A percentile compares a stretch with the other conserved stretches of the same genome.
These are phyloP conservation scores for Lethenteron reissneri DNA, from an alignment of 2,113 vertebrate species.

Conservation along the genomic window DNA sequence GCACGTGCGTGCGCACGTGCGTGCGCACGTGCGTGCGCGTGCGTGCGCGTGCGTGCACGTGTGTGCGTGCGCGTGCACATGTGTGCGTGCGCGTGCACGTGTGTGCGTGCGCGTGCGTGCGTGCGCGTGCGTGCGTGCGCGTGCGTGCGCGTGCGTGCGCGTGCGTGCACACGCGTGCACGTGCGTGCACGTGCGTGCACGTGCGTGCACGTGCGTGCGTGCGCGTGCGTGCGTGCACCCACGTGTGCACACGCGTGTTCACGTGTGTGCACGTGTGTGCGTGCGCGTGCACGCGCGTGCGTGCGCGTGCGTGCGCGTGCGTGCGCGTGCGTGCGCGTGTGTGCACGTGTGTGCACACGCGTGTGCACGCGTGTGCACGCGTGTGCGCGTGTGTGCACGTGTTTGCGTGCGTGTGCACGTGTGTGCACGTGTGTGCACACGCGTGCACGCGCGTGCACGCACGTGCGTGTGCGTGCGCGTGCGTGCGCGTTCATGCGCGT, in stretches of 20 bases:
- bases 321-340: too few relatives aligned
- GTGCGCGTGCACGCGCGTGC: too few relatives aligned
- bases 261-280: too few relatives aligned
- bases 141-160: not conserved
- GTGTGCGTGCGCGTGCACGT: not conserved
- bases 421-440: not conserved
- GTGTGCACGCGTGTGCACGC: not conserved
- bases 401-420: not conserved
- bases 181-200: not conserved
- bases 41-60: not conserved
- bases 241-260: not conserved
- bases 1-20: not conserved
- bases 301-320: too few relatives aligned
- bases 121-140: not conserved
- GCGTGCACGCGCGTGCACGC: not conserved
- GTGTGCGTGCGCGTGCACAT: not conserved
- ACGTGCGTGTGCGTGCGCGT: not conserved
- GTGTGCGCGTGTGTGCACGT: not conserved
- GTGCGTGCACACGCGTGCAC: not conserved
- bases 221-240: not conserved
- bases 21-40: not conserved
- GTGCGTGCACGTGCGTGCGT: not conserved
- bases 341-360: not conserved
- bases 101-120: slow-evolving; percentile 3
- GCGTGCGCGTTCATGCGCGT: not conserved